Base-by-base conservation (phyloP, 1,140 invertebrate genomes). In the Zeugodacus cucurbitae region DNA sequence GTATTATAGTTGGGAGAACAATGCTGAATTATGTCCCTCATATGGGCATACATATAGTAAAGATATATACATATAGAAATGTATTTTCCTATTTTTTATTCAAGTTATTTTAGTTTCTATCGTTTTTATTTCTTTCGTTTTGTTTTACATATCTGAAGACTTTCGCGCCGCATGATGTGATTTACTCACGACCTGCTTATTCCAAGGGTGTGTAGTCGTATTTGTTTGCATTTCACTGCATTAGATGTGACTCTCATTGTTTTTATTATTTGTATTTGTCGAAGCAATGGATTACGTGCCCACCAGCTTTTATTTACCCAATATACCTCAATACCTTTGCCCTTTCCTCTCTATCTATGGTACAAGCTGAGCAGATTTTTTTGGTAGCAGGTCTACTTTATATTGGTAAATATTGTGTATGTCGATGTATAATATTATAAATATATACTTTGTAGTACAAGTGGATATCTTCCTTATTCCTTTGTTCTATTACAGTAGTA, bases 241-340 rank as follows among this genome's bases (percentile, higher is more conserved):
- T 67, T 67, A 34, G 62, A 32, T 32, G 29, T 26, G 14, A 32
- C 29, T 67, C 62, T 29, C 29, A 32, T 67, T 34, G 62, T 67
- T 67, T 67, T 14, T 29, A 67, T 67, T 64, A 64, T 32, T 67
- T 29, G 62, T 32, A 67, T 67, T 67, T 67, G 14, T 32, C 29
- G 29, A 67, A 67, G 62, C 62, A 67, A 67, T 67, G 62, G 62
- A 67, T 34, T 67, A 67, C 62, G 62, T 67, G 62, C 62, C 62
- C 62, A 29, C 62, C 29, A 67, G 26, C 62, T n/a, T n/a, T n/a
- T 67, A 29, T 67, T 67, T 67, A n/a, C n/a, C n/a, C n/a, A n/a
- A n/a, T n/a, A n/a, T n/a, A n/a, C n/a, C n/a, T 29, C 14, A 17
- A 54, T 32, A 17, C 62, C 62, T 29, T 32, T 67, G 14, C 6